These are phyloP conservation scores for Clusia tigrina DNA, from an alignment of 2,888 invertebrate genomes.

Conservation along the genomic window DNA sequence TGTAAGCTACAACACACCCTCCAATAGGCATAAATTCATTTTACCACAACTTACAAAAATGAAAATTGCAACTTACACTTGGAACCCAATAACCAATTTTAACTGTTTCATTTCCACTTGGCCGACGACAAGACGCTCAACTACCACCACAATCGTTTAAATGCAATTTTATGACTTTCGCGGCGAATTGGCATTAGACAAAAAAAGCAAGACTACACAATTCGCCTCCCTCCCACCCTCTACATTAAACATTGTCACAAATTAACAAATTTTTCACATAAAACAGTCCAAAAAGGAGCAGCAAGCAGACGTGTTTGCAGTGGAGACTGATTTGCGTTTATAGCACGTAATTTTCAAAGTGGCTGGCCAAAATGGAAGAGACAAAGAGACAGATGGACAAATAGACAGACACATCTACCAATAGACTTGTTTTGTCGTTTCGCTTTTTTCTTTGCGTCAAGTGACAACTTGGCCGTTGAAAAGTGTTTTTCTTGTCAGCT, in stretches of 20 bases:
- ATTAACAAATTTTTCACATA: not conserved
- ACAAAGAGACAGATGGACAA: conserved; percentile 15
- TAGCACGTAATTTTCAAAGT: conserved; percentile 54
- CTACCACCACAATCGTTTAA: not conserved
- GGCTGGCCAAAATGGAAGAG: conserved; percentile 36
- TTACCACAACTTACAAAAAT: too few relatives aligned
- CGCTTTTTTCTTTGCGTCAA: conserved; percentile 24
- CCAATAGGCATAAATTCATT: too few relatives aligned
- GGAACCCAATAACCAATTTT: conserved; percentile 19
- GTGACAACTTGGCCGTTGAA: conserved; percentile 35
- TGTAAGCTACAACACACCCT: too few relatives aligned
- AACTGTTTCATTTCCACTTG: conserved; percentile 15
- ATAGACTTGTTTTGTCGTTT: not conserved
- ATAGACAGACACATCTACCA: not conserved
- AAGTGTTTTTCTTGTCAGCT: conserved; percentile 48
- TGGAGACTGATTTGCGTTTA: conserved; percentile 41
- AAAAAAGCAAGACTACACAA: conserved; percentile 37
- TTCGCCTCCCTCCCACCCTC: not conserved
- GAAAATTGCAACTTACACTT: too few relatives aligned
- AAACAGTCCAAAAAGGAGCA: not conserved
- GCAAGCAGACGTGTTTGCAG: not conserved
- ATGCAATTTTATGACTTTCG: conserved; percentile 36
- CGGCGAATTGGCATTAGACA: conserved; percentile 52
- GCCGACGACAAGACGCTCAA: conserved; percentile 8
- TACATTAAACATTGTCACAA: too few relatives aligned